A percentile compares a stretch with the other conserved stretches of the same genome.
Conservation (phyloP, 1,140 invertebrate genomes). For the Drosophila littoralis region DNA sequence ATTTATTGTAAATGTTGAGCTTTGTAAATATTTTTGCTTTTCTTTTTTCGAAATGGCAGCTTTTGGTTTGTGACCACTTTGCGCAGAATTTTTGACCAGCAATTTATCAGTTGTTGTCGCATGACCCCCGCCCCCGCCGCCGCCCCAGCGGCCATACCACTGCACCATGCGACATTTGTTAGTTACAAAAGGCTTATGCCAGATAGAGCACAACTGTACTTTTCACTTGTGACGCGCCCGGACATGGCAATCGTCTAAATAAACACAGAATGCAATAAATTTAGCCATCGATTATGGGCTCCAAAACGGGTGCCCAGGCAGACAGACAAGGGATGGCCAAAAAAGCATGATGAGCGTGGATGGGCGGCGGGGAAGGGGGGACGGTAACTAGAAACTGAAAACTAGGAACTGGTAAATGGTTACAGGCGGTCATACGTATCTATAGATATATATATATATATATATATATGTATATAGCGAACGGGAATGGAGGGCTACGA, state of each 20-base stretch:
- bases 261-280: conserved; percentile 82
- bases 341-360: not conserved
- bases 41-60: not conserved
- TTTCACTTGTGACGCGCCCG: conserved; percentile 49
- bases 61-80: conserved; percentile 24
- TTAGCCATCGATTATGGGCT: conserved; percentile 76
- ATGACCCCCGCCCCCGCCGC: not conserved
- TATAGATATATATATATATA: not conserved
- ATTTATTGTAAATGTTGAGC: not conserved
- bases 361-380: not conserved
- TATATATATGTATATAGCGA: not conserved
- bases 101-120: conserved; percentile 31
- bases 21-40: conserved; percentile 1
- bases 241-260: conserved; percentile 75
- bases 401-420: conserved; percentile 25
- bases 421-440: not conserved
- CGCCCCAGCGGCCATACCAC: too few relatives aligned
- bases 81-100: conserved; percentile 26
- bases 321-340: conserved; percentile 33
- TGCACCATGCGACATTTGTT: conserved; percentile 9
- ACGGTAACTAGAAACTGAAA: conserved; percentile 7
- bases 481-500: not conserved
- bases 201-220: conserved; percentile 63
- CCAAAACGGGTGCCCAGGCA: conserved; percentile 35
- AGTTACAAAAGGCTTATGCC: conserved; percentile 32